These are phyloP conservation scores for Nomada ferruginata DNA, from an alignment of 2,888 invertebrate species.

Conservation along the genomic window DNA sequence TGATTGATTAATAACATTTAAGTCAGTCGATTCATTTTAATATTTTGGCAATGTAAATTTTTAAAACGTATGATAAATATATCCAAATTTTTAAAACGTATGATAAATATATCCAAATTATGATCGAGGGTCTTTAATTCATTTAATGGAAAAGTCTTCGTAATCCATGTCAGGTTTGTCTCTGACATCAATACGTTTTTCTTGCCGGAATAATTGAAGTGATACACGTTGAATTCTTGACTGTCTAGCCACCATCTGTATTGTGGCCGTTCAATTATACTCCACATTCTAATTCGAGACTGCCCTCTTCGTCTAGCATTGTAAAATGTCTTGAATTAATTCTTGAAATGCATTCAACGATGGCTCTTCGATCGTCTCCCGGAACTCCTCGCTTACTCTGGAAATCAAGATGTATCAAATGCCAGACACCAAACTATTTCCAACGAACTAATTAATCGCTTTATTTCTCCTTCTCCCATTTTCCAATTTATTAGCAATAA, in stretches of 20 bases:
- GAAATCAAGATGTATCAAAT: slow-evolving; percentile 39
- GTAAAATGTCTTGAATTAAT: slow-evolving; percentile 47
- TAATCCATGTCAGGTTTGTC: neutral
- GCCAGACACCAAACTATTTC: slow-evolving; percentile 33
- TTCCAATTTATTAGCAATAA: neutral
- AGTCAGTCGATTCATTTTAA: too few relatives aligned
- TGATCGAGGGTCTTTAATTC: too few relatives aligned
- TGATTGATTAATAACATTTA: neutral
- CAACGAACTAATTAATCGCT: slow-evolving; percentile 37
- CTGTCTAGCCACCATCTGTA: slow-evolving; percentile 12
- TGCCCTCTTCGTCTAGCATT: slow-evolving; percentile 21
- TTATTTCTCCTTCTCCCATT: slow-evolving; percentile 1
- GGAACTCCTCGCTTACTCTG: slow-evolving; percentile 21
- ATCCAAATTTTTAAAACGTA: too few relatives aligned
- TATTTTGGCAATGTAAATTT: too few relatives aligned
- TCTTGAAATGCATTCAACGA: slow-evolving; percentile 23
- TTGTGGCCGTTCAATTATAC: slow-evolving; percentile 36
- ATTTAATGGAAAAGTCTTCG: neutral
- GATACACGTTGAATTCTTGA: slow-evolving; percentile 18
- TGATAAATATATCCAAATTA: too few relatives aligned
- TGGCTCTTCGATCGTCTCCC: neutral
- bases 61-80: too few relatives aligned
- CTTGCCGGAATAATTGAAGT: slow-evolving; percentile 21
- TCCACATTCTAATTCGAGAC: slow-evolving; percentile 31
- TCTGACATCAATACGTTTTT: neutral